Evolutionary conservation across 2,888 invertebrate genomes (phyloP), one percentile per base, ranked within the genome.

Genomic region (Ethmia dodecea): DNA sequence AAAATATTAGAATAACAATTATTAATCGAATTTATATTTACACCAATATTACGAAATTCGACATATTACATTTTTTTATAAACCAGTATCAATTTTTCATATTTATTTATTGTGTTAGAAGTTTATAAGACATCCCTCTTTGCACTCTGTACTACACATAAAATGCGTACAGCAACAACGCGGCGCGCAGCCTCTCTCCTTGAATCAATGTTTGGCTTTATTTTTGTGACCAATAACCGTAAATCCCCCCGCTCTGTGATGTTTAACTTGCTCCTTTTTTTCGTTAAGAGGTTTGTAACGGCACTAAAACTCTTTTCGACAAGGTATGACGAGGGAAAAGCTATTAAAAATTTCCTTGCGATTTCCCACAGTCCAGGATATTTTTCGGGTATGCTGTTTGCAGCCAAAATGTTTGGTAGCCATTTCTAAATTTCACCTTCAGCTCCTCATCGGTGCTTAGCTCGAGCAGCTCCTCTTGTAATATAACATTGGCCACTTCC

Each of bases 401-500:
- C 39, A 45, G 37, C 41, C 41, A 39, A 38, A 38, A 42, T 39
- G 20, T 30, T 37, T 37, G 35, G 30, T 39, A 42, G 20, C 38
- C 42, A 32, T 26, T 41, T 43, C 33, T 43, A 28, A 18, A 18
- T 18, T 36, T 27, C 29, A 38, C 42, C 18, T 47, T 45, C 31
- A 47, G 43, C 37, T 49, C 44, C 38, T 45, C 41, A 42, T 43
- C 42, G 25, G 37, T 43, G 36, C 38, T 47, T 30, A 43, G 38
- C 41, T 47, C 40, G 36, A 46, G 37, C 26, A 45, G 47, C 34
- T 43, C 38, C 36, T 47, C 42, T 47, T 47, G 39, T 37, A 37
- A 38, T 22, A 33, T 32, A 41, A 38, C 40, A 38, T 16, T 15
- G 40, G 32, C 18, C 6, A 6, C 6, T 4, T 18, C 6, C 5